Evolutionary conservation across 2,888 invertebrate species (phyloP).

Genomic region (Calliscelio sp.): DNA sequence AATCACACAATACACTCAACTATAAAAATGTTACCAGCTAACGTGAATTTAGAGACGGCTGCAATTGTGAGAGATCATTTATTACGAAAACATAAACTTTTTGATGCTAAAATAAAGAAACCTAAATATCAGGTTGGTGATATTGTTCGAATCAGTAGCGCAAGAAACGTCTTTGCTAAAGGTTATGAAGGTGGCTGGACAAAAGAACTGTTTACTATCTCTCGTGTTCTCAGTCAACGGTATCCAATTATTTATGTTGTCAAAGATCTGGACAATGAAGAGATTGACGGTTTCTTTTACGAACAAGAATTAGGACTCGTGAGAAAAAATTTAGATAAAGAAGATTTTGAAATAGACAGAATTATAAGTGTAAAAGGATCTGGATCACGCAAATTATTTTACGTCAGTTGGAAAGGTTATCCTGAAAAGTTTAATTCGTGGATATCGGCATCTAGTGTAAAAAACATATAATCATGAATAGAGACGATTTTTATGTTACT

Average conservation of each 20-base stretch:
- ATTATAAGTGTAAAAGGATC: conserved; percentile 7
- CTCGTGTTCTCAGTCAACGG: not conserved
- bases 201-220: conserved; percentile 16
- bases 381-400: not conserved
- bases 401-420: conserved; percentile 20
- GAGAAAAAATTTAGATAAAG: conserved; percentile 19
- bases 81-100: not conserved
- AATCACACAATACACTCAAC: not conserved
- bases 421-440: conserved; percentile 27
- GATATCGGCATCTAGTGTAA: not conserved
- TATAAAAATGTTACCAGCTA: not conserved
- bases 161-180: conserved; percentile 13
- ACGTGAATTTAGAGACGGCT: not conserved
- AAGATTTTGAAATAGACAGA: conserved; percentile 24
- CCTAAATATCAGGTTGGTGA: conserved; percentile 17
- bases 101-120: not conserved
- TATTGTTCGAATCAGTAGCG: conserved; percentile 28
- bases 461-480: conserved; percentile 8
- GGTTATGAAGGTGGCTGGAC: conserved; percentile 14
- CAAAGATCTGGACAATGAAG: conserved; percentile 2
- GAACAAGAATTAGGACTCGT: conserved; percentile 10
- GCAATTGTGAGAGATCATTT: not conserved
- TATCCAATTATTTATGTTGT: conserved; percentile 6
- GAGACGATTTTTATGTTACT: conserved; percentile 10
- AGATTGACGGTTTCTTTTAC: conserved; percentile 25